Conservation (phyloP, 2,797 vertebrate genomes). For the Periophthalmus magnuspinnatus region DNA sequence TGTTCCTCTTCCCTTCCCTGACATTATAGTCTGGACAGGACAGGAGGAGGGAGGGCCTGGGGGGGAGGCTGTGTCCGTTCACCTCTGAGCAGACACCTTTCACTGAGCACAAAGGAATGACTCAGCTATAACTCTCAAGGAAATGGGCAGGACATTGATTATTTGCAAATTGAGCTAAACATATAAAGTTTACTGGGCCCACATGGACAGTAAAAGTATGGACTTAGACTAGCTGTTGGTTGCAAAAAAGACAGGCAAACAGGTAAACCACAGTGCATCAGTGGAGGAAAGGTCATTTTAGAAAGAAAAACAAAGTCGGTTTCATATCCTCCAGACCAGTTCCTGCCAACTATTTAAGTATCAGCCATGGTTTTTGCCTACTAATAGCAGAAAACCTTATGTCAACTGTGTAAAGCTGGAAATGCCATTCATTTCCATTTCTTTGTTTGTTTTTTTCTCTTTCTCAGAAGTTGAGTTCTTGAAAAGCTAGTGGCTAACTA, state of each 20-base stretch:
- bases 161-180: conserved; percentile 35
- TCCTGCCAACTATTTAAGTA: conserved; percentile 40
- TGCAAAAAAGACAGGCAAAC: conserved; percentile 32
- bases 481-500: too few relatives aligned
- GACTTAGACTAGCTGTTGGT: conserved; percentile 12
- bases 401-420: not conserved
- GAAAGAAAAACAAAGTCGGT: conserved; percentile 34
- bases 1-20: conserved; percentile 77
- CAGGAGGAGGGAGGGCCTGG: conserved; percentile 24
- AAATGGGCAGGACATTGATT: conserved; percentile 58
- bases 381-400: not conserved
- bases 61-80: conserved; percentile 37
- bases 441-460: too few relatives aligned
- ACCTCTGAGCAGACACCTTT: conserved; percentile 50
- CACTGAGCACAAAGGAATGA: conserved; percentile 62
- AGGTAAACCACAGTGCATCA: conserved; percentile 38
- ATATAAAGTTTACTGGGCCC: conserved; percentile 31
- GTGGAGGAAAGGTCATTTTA: conserved; percentile 54
- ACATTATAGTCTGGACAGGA: conserved; percentile 52
- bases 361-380: conserved; percentile 10
- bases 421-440: not conserved
- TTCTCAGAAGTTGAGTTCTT: too few relatives aligned
- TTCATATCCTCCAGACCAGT: conserved; percentile 72
- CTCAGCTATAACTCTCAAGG: conserved; percentile 58
- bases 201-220: conserved; percentile 24